Evolutionary conservation across 53 echinoderm and acorn worm genomes (phyloP).

Genomic region (Luidia sarsii): DNA sequence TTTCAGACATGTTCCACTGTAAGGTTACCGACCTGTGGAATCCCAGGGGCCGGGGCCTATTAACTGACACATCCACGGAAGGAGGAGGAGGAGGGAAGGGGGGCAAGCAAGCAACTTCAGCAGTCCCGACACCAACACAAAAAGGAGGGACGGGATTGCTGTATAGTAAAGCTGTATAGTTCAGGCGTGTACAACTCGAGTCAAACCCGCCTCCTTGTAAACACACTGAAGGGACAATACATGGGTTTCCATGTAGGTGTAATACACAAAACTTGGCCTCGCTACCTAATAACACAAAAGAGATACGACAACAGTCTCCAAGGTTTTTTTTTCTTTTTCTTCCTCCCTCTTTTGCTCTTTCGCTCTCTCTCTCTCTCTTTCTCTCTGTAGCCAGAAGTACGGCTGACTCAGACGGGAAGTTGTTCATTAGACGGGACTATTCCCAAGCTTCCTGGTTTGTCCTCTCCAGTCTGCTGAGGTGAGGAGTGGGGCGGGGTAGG

Average conservation of each 20-base stretch:
- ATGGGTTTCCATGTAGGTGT: no score
- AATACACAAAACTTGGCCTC: no score
- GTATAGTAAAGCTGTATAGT: no score
- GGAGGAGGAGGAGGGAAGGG: no score
- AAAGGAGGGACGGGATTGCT: background rate
- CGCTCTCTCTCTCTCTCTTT: background rate
- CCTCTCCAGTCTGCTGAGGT: slow-evolving; percentile 32
- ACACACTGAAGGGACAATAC: background rate
- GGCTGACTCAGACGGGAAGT: slow-evolving; percentile 52
- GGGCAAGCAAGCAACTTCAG: slow-evolving; percentile 14
- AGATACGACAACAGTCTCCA: background rate
- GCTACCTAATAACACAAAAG: slow-evolving; percentile 7
- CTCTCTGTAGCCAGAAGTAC: background rate
- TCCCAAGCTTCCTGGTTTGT: slow-evolving; percentile 56
- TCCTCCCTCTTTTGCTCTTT: no score
- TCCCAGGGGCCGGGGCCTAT: slow-evolving; percentile 11
- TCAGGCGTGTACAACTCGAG: no score
- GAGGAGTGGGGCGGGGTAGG: slow-evolving; percentile 17
- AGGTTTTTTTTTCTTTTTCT: background rate
- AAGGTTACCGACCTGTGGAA: background rate
- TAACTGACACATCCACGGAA: slow-evolving; percentile 10
- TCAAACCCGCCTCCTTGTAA: background rate
- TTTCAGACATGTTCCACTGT: no score
- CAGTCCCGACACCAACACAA: background rate
- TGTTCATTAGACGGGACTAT: slow-evolving; percentile 48